Conservation (phyloP, 2,113 vertebrate genomes). For the Bostrychus sinensis region DNA sequence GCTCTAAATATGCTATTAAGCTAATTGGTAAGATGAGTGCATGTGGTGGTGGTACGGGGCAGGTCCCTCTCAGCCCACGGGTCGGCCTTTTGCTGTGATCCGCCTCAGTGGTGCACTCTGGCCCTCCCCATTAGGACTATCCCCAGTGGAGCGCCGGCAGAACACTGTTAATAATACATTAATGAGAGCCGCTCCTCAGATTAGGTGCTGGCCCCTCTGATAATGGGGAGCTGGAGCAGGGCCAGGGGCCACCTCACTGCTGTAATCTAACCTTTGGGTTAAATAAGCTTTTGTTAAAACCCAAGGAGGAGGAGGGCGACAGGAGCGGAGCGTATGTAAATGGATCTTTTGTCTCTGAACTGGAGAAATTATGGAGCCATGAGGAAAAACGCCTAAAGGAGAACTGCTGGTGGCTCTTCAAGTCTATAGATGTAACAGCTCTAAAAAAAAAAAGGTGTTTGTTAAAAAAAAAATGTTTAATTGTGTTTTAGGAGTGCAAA, state of each 20-base stretch:
- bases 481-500: too few species aligned
- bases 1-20: constrained; percentile 68
- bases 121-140: constrained; percentile 83
- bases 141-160: constrained; percentile 82
- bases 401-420: constrained; percentile 12
- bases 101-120: constrained; percentile 80
- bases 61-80: constrained; percentile 54
- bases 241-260: constrained; percentile 84
- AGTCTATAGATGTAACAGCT: too few species aligned
- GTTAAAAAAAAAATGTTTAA: too few species aligned
- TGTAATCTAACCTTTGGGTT: constrained; percentile 86
- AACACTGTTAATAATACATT: constrained; percentile 94
- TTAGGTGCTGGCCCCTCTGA: constrained; percentile 88
- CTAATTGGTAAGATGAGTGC: constrained; percentile 64
- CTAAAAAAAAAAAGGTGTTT: too few species aligned
- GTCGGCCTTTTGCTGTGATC: constrained; percentile 67
- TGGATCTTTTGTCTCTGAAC: constrained; percentile 73
- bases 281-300: constrained; percentile 78
- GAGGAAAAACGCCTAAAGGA: constrained; percentile 42
- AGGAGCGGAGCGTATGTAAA: constrained; percentile 71
- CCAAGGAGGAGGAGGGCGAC: background rate
- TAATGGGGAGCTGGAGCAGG: constrained; percentile 87
- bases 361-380: constrained; percentile 65
- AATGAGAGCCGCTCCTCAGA: constrained; percentile 89
- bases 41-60: constrained; percentile 61